A percentile compares a stretch with the other conserved stretches of the same genome.
Evolutionary conservation across 1,140 invertebrate species (phyloP).

Genomic region (Caerostris extrusa): DNA sequence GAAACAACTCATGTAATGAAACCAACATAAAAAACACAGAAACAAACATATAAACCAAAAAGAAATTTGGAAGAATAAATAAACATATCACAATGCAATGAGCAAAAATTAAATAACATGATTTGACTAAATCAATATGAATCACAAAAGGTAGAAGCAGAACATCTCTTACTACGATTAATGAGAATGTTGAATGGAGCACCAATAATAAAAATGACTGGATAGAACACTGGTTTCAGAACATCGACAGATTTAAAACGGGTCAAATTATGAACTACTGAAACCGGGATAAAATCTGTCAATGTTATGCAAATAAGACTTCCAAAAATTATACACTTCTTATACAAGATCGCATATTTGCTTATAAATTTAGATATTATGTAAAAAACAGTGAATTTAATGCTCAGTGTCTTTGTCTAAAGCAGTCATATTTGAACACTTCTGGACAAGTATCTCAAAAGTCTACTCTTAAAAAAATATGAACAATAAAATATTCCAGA

Average conservation of each 20-base stretch:
- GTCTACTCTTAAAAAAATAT: constrained; percentile 67
- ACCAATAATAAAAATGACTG: constrained; percentile 54
- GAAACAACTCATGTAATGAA: background rate
- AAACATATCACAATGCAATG: constrained; percentile 29
- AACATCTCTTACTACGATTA: background rate
- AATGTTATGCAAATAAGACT: background rate
- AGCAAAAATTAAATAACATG: constrained; percentile 65
- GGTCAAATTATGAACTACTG: background rate
- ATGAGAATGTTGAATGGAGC: constrained; percentile 15
- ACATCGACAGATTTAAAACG: background rate
- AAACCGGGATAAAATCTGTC: background rate
- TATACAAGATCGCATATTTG: background rate
- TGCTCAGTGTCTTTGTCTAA: background rate
- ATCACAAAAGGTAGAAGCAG: constrained; percentile 30
- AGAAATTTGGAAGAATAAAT: background rate
- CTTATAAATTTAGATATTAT: constrained; percentile 11
- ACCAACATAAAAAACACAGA: background rate
- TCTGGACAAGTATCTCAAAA: constrained; percentile 72
- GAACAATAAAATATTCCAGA: constrained; percentile 60
- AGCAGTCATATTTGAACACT: constrained; percentile 69
- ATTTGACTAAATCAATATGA: constrained; percentile 58
- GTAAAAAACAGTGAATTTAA: constrained; percentile 30
- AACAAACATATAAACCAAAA: constrained; percentile 21
- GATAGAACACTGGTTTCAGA: constrained; percentile 18
- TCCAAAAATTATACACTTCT: background rate